Evolutionary conservation across 2,113 vertebrate species (phyloP).

Genomic region (Mesembrinibis cayennensis): DNA sequence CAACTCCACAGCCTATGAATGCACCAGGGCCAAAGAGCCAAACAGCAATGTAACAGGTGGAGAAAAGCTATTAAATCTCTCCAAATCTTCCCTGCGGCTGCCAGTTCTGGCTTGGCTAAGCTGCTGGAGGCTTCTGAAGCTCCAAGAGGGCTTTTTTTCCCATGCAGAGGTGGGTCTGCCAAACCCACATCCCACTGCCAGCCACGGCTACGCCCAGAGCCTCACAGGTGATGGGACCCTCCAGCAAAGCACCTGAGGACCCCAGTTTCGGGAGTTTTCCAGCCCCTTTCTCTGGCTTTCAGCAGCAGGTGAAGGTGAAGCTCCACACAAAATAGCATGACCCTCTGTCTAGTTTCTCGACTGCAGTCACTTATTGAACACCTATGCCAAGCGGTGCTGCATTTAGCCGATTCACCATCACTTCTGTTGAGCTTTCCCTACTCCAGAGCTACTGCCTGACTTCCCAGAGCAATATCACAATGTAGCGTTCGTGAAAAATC

Average conservation of each 20-base stretch:
- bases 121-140: not conserved
- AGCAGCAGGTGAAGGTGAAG: not conserved
- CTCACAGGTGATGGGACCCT: accelerated
- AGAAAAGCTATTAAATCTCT: not conserved
- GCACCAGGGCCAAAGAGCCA: not conserved
- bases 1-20: accelerated
- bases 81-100: not conserved
- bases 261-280: not conserved
- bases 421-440: not conserved
- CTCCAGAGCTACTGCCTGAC: not conserved
- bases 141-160: not conserved
- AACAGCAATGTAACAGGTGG: not conserved
- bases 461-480: not conserved
- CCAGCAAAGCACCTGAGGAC: not conserved
- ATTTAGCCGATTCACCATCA: not conserved
- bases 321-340: accelerated
- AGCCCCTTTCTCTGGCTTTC: not conserved
- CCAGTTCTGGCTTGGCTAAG: not conserved
- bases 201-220: accelerated
- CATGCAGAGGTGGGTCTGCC: not conserved
- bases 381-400: no score
- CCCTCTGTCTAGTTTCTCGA: not conserved
- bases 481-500: accelerated
- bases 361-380: not conserved
- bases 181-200: accelerated